Conservation (phyloP, 2,888 invertebrate species). For the Leptopilina myrica region DNA sequence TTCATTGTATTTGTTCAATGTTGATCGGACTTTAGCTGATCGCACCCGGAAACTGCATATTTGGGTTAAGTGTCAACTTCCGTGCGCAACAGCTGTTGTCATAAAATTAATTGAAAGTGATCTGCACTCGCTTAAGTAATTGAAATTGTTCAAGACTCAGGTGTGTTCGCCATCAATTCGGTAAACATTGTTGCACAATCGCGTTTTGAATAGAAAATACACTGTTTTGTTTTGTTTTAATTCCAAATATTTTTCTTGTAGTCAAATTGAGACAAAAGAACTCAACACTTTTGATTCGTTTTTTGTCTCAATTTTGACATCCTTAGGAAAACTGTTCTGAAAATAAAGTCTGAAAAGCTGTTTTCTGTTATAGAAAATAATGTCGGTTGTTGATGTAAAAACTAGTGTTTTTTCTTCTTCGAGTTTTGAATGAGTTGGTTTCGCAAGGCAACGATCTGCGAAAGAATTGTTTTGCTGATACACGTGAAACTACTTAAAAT, state of each 20-base stretch:
- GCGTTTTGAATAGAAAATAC: not conserved
- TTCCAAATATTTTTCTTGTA: no score
- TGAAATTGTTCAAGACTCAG: constrained; percentile 36
- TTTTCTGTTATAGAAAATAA: no score
- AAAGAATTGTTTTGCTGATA: not conserved
- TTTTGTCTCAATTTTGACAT: no score
- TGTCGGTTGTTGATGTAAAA: no score
- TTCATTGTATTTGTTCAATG: constrained; percentile 1
- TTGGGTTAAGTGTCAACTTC: constrained; percentile 65
- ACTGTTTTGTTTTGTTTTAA: not conserved
- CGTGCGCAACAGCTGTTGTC: constrained; percentile 46
- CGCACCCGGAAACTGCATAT: constrained; percentile 63
- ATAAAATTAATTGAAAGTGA: constrained; percentile 39
- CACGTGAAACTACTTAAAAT: not conserved
- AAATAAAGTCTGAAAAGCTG: no score
- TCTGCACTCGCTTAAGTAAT: constrained; percentile 33
- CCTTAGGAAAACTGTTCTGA: no score
- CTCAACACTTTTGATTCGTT: no score
- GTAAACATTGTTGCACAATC: constrained; percentile 20
- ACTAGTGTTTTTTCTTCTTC: no score
- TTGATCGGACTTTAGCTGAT: constrained; percentile 33
- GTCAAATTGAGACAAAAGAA: no score
- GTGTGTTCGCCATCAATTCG: not conserved
- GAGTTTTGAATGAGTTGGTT: no score
- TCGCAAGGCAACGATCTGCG: not conserved